Percentiles rank a stretch among this genome's conserved stretches.
Conservation (phyloP, 92 coral and sea anemone genomes). For the Epizoanthus ramosus region DNA sequence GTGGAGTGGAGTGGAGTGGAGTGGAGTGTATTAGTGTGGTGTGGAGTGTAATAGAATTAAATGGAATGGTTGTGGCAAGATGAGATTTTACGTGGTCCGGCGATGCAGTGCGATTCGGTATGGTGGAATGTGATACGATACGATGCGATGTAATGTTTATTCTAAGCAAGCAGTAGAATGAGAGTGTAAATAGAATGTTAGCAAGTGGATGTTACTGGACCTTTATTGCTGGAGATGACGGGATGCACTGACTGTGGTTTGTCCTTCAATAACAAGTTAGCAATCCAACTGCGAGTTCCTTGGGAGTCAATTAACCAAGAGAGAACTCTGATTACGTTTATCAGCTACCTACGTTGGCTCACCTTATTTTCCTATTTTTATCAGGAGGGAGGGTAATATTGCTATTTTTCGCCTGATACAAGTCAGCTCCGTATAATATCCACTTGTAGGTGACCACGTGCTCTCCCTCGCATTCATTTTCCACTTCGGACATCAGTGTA, state of each 20-base stretch:
- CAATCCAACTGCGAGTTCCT: too few relatives aligned
- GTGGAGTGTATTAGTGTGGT: neutral
- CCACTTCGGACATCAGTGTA: slow-evolving; percentile 67
- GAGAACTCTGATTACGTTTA: neutral
- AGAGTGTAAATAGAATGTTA: too few relatives aligned
- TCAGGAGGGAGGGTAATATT: slow-evolving; percentile 77
- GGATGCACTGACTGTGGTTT: too few relatives aligned
- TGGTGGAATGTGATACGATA: too few relatives aligned
- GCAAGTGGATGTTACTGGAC: too few relatives aligned
- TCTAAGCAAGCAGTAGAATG: too few relatives aligned
- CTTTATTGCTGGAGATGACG: too few relatives aligned
- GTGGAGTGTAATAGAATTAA: slow-evolving; percentile 17
- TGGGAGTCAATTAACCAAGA: too few relatives aligned
- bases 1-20: neutral
- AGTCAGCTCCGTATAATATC: slow-evolving; percentile 70
- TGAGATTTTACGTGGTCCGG: too few relatives aligned
- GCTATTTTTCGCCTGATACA: slow-evolving; percentile 30
- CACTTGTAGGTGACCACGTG: slow-evolving; percentile 59
- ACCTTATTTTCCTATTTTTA: slow-evolving; percentile 55
- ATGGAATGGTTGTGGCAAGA: neutral
- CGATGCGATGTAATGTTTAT: too few relatives aligned
- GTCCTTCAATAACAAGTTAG: too few relatives aligned
- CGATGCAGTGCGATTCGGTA: too few relatives aligned
- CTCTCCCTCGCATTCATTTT: slow-evolving; percentile 39
- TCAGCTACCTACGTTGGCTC: neutral